Evolutionary conservation across 2,888 invertebrate species (phyloP), one percentile per base, ranked within the genome.

Genomic region (Acleris cristana): DNA sequence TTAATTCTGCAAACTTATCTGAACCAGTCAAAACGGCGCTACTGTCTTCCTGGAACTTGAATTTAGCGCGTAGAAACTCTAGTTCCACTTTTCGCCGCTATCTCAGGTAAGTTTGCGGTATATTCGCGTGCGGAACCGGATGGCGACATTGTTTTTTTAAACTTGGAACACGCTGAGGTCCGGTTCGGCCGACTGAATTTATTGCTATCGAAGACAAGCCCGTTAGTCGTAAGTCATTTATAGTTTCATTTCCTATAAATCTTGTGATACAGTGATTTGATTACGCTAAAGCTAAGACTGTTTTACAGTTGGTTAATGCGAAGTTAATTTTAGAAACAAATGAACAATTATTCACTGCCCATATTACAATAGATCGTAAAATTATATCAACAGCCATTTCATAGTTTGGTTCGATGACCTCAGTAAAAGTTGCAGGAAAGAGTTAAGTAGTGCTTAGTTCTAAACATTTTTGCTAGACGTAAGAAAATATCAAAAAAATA

Each of bases 81-180:
- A 60, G 65, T 65, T 60, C 60, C 65, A 49, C 34, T 60, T 61
- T 66, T 66, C n/a, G 51, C 65, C 55, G 26, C 48, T n/a, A 19
- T 44, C 40, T 45, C 30, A 52, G 51, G 45, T 51, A 62, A 57
- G 56, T 61, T 61, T 62, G 66, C 30, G 14, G 26, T 61, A 79
- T 81, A 81, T 79, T 78, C 79, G 70, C 59, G 69, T 64, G 56
- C 62, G 79, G 76, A 76, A 77, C 76, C 74, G 74, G 72, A 72
- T 71, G 61, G 68, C 45, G 67, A 66, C 63, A 18, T 58, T 52
- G 53, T 55, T 64, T 61, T 63, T 48, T 49, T 56, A 49, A 16
- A 55, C 59, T 45, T 59, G 48, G 18, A 18, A 62, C 62, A 67
- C 62, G 62, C 62, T 45, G 57, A 30, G 61, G 65, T 60, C 52